Base-by-base conservation (phyloP, 2,113 vertebrate genomes). In the Hippocampus zosterae region DNA sequence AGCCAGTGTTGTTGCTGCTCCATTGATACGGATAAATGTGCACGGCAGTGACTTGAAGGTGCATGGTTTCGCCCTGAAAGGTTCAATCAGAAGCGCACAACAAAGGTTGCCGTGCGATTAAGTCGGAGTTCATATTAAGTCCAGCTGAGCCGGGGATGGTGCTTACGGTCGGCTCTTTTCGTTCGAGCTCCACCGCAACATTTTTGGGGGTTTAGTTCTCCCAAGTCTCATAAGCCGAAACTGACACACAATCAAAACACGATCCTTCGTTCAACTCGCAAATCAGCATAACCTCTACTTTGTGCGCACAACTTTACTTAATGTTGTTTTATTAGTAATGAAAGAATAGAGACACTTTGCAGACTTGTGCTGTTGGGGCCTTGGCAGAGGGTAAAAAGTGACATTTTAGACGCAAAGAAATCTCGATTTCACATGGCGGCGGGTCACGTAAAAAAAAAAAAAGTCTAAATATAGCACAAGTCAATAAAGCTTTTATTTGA, bases 291-390 rank as follows among this genome's bases (percentile, higher is more conserved):
- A 82, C 75, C 83, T 89, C 82, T 82, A 87, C 87, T 85, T 88
- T 87, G 81, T 85, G 85, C 84, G 87, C 85, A 89, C 87, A 80
- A 88, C 88, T 88, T 25, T 81, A 75, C 81, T 84, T 85, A 78
- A 86, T 88, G 85, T 84, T 87, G 79, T 87, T 88, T 86, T 88
- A 90, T 87, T 88, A 87, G 84, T 81, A 84, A 89, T 82, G 81
- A 89, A 88, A 91, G 84, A 89, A 87, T 85, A 72, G 70, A 88
- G 73, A 74, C 81, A 88, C 85, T 88, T 86, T 85, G 70, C 77
- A 84, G 78, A 86, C 82, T 88, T 85, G 75, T 84, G 79, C 68
- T 81, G 78, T 80, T 81, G 69, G 68, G 64, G 55, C 63, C 57
- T 79, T 86, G 85, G 87, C 85, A 73, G 62, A 67, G 70, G 72